These are phyloP conservation scores for Sebastes cheni DNA, from an alignment of 2,797 vertebrate species.

Conservation along the genomic window DNA sequence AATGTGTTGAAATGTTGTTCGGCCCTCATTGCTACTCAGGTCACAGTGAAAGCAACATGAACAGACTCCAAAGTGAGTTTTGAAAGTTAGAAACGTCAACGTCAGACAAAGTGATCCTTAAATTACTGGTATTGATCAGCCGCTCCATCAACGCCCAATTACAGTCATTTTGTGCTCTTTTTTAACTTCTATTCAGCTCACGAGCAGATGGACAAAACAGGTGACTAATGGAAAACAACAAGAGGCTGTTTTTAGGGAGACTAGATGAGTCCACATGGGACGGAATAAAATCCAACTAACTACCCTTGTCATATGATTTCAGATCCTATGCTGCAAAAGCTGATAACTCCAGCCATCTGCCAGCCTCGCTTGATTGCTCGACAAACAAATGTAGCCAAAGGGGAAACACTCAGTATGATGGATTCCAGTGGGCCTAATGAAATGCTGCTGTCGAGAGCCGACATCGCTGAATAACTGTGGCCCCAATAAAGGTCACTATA, in stretches of 20 bases:
- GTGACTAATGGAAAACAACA: conserved; percentile 1
- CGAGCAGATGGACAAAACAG: neutral
- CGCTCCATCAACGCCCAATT: neutral
- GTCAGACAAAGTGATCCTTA: neutral
- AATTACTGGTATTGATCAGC: conserved; percentile 29
- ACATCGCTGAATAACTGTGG: conserved; percentile 61
- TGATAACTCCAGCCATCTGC: conserved; percentile 55
- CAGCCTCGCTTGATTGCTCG: conserved; percentile 42
- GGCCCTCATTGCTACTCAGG: neutral
- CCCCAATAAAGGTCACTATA: conserved; percentile 77
- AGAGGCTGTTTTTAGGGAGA: neutral
- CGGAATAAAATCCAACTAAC: conserved; percentile 22
- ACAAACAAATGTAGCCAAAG: conserved; percentile 66
- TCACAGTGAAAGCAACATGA: neutral
- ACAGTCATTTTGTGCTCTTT: neutral
- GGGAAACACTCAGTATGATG: conserved; percentile 66
- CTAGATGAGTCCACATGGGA: neutral
- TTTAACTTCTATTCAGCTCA: neutral
- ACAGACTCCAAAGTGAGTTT: neutral
- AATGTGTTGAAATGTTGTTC: neutral
- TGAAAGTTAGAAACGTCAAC: neutral
- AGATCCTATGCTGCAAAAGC: conserved; percentile 20
- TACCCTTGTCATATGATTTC: conserved; percentile 30
- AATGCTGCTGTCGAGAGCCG: conserved; percentile 64
- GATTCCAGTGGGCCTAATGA: conserved; percentile 73